Base-by-base conservation (phyloP, 2,113 vertebrate species). In the Micronisus gabar region DNA sequence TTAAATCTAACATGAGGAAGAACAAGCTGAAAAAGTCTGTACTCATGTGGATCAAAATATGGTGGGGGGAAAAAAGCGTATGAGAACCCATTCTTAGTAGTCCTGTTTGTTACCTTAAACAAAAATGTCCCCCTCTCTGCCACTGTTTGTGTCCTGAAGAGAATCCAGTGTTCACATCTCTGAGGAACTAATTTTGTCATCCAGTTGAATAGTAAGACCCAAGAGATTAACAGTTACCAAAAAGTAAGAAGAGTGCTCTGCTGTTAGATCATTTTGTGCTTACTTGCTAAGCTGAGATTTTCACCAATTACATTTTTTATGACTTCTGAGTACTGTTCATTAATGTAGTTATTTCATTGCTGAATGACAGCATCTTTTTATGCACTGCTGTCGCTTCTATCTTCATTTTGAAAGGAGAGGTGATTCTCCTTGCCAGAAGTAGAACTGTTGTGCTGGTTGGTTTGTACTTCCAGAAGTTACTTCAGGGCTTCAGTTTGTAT, bases 381-480 rank as follows among this genome's bases (percentile, higher is more conserved):
- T 10, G 5, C 58, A 12, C 5, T 76, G 55, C 73, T 85, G 9
- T 92, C 5, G 1, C 74, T 95, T 86, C 48, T 66, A 81, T n/a
- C 56, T 55, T 81, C 18, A 3, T 81, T 95, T 67, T 22, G 45
- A 72, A 93, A 86, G 32, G 55, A 94, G 76, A 96, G 41, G n/a
- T 83, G 67, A 53, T 94, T 87, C 30, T 96, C 1, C 4, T 75
- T 92, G 53, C 85, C 91, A 95, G 86, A 86, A 91, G 36, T 48
- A 85, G 80, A 93, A 38, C 20, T 80, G 41, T 66, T 85, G 41
- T 67, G 23, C 76, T 55, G 14, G 48, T 58, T 83, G 61, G 48
- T 83, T 96, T 95, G 18, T 96, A 90, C 83, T 93, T 96, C 50
- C 75, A 95, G 61, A 91, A 97, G 74, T 95, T 96, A 83, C 93